phyloP scores from a whole-genome alignment of 2,797 vertebrate genomes.

The Pitangus sulphuratus region DNA sequence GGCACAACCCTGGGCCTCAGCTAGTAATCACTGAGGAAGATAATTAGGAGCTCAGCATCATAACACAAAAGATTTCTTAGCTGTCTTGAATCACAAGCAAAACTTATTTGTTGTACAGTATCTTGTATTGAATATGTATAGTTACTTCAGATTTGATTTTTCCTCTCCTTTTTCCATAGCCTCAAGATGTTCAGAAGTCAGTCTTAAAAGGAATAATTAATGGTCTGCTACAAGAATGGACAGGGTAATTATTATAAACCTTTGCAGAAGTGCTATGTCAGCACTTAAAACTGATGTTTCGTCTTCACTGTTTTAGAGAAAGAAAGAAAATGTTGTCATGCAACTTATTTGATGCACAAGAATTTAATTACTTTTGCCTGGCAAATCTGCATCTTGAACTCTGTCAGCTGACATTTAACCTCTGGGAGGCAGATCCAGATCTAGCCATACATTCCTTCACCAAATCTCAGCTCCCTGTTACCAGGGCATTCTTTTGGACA shows the following conservation, averaged over 20 bases:
- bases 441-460: neutral
- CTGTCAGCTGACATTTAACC: neutral
- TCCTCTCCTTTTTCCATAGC: conserved; percentile 73
- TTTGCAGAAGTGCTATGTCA: neutral
- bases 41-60: neutral
- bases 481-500: neutral
- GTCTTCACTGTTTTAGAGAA: neutral
- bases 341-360: neutral
- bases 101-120: neutral
- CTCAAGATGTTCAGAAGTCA: conserved; percentile 94
- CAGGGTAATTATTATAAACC: conserved; percentile 82
- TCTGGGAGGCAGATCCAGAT: neutral
- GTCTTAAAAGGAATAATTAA: conserved; percentile 95
- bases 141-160: neutral
- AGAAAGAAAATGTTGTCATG: neutral
- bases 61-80: neutral
- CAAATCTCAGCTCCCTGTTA: neutral
- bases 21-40: neutral
- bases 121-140: neutral
- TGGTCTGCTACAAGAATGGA: conserved; percentile 93
- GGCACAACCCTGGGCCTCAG: neutral
- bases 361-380: neutral
- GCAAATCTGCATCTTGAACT: neutral
- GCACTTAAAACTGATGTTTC: neutral
- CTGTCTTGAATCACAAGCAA: neutral